Evolutionary conservation across 2,797 vertebrate species (phyloP), one percentile per base, ranked within the genome.

Genomic region (Microtus agrestis): DNA sequence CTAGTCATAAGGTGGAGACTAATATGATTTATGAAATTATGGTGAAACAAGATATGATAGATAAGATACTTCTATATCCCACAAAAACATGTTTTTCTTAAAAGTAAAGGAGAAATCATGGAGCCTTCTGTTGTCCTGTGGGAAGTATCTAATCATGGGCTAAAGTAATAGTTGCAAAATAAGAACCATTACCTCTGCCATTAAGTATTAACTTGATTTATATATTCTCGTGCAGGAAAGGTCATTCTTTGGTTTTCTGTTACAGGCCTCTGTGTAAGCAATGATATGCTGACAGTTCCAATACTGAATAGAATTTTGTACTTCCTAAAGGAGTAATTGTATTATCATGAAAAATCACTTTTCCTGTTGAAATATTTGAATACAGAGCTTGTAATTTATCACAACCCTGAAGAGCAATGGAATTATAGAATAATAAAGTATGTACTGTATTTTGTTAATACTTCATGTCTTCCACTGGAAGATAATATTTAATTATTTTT

Each of bases 251-350:
- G 89, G 40, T 76, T 65, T 51, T 89, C 86, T 86, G 5, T 71
- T 93, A 73, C 48, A 80, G 2, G 1, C 77, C 12, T 78, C 9
- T 76, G 4, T 54, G 29, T 9, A 91, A 63, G 9, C 37, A 78
- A 34, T n/a, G 87, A 89, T 59, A 87, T 78, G 1, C 5, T 95
- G 78, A 94, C 74, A 91, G 79, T 87, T 23, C 2, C 11, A 86
- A 48, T 82, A 31, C 59, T 77, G 86, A 80, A 84, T 89, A 10
- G 29, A n/a, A 87, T n/a, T 87, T 59, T 67, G 54, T 89, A 37
- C n/a, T 95, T 92, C 31, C 48, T 91, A 2, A 10, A 87, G 27
- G 69, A 91, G 73, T 95, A 89, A 96, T 74, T 76, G 48, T 51
- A 79, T 4, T 76, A 37, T 80, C 74, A 87, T 74, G 90, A 84